Percentiles rank a stretch among this genome's conserved stretches.
phyloP scores from a whole-genome alignment of 2,888 invertebrate genomes.

The Drosophila niveifrons region DNA sequence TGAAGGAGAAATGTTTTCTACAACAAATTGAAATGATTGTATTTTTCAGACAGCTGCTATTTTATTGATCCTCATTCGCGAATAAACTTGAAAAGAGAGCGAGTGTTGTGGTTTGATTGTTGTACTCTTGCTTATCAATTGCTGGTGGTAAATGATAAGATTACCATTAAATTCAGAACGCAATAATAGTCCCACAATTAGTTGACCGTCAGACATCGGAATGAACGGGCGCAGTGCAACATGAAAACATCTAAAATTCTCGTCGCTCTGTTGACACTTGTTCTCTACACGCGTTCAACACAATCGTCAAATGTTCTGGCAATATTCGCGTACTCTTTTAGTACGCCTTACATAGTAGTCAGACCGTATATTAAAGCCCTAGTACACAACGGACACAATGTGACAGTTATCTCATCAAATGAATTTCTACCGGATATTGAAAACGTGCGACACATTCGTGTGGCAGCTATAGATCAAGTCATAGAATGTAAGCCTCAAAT shows the following conservation, averaged over 20 bases:
- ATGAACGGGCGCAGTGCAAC: constrained; percentile 14
- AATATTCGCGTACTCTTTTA: constrained; percentile 14
- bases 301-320: constrained; percentile 17
- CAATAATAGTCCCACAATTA: not conserved
- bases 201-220: constrained; percentile 17
- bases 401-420: constrained; percentile 13
- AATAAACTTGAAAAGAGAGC: not conserved
- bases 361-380: constrained; percentile 13
- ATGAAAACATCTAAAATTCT: constrained; percentile 9
- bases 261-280: not conserved
- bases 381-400: constrained; percentile 12
- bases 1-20: not conserved
- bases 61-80: not conserved
- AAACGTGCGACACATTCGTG: constrained; percentile 14
- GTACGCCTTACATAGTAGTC: constrained; percentile 10
- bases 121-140: not conserved
- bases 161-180: not conserved
- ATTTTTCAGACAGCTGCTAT: not conserved
- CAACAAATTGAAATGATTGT: not conserved
- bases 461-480: not conserved
- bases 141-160: constrained; percentile 14
- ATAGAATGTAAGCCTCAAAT: constrained; percentile 7
- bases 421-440: not conserved
- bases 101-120: not conserved
- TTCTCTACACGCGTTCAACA: not conserved